A percentile compares a stretch with the other conserved stretches of the same genome.
Conservation (phyloP, 2,888 invertebrate species). For the Hyles lineata region DNA sequence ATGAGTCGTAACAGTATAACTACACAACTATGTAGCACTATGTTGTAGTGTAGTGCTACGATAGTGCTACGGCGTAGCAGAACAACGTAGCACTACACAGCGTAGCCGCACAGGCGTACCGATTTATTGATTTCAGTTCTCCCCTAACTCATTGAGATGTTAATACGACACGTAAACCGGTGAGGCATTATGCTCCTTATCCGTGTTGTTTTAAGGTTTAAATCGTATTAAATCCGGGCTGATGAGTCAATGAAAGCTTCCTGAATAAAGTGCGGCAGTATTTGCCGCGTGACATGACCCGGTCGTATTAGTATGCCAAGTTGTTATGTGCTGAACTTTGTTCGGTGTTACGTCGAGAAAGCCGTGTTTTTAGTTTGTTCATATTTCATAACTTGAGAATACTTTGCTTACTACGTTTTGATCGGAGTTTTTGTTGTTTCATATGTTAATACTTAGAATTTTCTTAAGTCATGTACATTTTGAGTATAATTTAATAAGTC, state of each 20-base stretch:
- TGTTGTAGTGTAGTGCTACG: constrained; percentile 5
- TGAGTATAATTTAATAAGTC: too few species aligned
- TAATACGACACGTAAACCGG: constrained; percentile 45
- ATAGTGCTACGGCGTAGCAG: constrained; percentile 45
- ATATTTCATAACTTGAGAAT: constrained; percentile 13
- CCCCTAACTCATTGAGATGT: constrained; percentile 55
- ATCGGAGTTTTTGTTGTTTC: too few species aligned
- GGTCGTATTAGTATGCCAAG: constrained; percentile 47
- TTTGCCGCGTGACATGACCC: constrained; percentile 43
- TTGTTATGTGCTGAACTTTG: constrained; percentile 24
- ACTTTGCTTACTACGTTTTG: constrained; percentile 1
- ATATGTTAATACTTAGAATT: too few species aligned
- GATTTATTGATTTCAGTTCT: constrained; percentile 59
- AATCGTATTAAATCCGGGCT: constrained; percentile 38
- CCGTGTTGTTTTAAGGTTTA: constrained; percentile 38
- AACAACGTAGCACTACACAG: constrained; percentile 48
- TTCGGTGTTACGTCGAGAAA: constrained; percentile 14
- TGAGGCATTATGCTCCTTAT: constrained; percentile 37
- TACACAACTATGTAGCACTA: not conserved
- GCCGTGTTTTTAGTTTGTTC: constrained; percentile 22
- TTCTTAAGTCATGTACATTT: too few species aligned
- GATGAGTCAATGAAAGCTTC: constrained; percentile 48
- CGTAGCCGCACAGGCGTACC: constrained; percentile 45
- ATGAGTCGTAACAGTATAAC: not conserved
- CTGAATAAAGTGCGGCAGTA: constrained; percentile 43